Evolutionary conservation across 2,113 vertebrate genomes (phyloP).

Genomic region (Sigmodon hispidus): DNA sequence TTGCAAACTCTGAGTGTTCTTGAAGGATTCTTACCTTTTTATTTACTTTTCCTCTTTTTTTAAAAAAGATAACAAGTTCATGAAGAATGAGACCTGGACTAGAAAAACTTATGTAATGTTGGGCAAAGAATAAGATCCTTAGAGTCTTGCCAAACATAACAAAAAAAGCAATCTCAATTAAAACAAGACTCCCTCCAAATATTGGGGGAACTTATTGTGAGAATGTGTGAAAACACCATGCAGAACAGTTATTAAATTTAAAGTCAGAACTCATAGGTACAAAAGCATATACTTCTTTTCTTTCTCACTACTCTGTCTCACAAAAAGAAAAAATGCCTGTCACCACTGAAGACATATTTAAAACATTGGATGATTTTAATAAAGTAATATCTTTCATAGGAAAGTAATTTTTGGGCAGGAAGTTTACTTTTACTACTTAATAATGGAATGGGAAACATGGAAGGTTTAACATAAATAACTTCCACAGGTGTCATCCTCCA

Average conservation of each 20-base stretch:
- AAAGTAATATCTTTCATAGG: neutral
- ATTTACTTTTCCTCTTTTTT: neutral
- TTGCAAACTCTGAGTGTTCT: neutral
- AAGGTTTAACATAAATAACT: neutral
- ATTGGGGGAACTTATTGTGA: neutral
- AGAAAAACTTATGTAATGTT: neutral
- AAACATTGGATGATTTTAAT: neutral
- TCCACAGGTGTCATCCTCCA: neutral
- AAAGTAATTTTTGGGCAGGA: neutral
- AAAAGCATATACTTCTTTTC: neutral
- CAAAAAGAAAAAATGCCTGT: neutral
- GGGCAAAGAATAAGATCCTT: neutral
- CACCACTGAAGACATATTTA: neutral
- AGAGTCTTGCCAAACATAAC: neutral
- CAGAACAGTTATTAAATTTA: neutral
- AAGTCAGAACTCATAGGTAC: neutral
- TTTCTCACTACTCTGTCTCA: neutral
- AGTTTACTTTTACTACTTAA: neutral
- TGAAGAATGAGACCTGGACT: neutral
- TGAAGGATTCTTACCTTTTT: neutral
- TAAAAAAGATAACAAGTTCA: neutral
- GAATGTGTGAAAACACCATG: neutral
- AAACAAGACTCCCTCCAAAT: neutral
- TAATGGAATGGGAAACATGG: neutral
- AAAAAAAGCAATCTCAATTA: neutral